Conservation (phyloP, 2,888 invertebrate species). For the Cremastinae sp. region DNA sequence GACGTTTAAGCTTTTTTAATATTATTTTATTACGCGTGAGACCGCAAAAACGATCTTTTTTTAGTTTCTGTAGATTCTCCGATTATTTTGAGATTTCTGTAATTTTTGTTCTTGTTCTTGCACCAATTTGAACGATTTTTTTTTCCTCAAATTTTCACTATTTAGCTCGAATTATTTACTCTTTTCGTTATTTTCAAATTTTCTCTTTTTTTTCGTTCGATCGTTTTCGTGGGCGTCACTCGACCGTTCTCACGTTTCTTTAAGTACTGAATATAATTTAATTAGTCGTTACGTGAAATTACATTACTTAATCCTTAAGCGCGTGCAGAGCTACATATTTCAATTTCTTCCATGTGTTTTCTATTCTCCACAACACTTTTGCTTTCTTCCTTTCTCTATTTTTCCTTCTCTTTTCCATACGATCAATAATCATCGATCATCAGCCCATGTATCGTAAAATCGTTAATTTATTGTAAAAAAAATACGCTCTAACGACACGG, state of each 20-base stretch:
- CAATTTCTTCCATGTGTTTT: conserved; percentile 5
- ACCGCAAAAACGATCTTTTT: conserved; percentile 40
- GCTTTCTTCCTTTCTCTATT: conserved; percentile 15
- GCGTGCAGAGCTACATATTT: conserved; percentile 37
- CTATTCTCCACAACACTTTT: background rate
- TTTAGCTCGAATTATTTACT: too few relatives aligned
- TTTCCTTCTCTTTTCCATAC: conserved; percentile 25
- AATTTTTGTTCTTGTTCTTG: too few relatives aligned
- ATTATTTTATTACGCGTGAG: conserved; percentile 40
- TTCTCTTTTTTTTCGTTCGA: conserved; percentile 2
- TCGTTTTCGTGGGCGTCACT: conserved; percentile 35
- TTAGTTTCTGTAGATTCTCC: background rate
- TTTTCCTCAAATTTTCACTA: too few relatives aligned
- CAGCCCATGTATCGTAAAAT: conserved; percentile 28
- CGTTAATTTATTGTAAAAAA: conserved; percentile 57
- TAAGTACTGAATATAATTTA: conserved; percentile 71
- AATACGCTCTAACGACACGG: conserved; percentile 43
- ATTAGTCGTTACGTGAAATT: conserved; percentile 61
- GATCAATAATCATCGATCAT: conserved; percentile 6
- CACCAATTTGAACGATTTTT: too few relatives aligned
- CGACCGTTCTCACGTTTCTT: conserved; percentile 41
- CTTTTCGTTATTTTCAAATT: too few relatives aligned
- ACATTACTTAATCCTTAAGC: conserved; percentile 50
- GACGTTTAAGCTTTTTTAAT: conserved; percentile 46
- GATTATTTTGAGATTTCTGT: too few relatives aligned